phyloP scores from a whole-genome alignment of 1,140 invertebrate species.

The Drosophila mayri region DNA sequence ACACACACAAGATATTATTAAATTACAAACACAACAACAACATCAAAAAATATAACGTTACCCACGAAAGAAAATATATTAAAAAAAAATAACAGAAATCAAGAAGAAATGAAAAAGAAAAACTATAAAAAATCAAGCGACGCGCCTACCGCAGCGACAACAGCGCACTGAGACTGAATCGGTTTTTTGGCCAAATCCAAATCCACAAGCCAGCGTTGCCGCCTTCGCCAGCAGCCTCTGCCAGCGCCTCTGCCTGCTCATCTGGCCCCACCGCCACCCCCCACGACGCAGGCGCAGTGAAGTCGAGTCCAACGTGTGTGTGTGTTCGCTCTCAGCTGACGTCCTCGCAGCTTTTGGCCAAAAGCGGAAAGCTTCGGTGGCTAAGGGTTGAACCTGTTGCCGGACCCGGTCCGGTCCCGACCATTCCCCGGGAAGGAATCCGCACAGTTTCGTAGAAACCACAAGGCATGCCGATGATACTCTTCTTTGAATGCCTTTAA shows the following conservation, averaged over 20 bases:
- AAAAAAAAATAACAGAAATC: slow-evolving; percentile 1
- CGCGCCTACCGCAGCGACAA: slow-evolving; percentile 74
- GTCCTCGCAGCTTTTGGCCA: slow-evolving; percentile 43
- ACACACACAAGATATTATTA: slow-evolving; percentile 19
- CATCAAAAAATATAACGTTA: slow-evolving; percentile 1
- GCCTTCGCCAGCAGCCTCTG: slow-evolving; percentile 19
- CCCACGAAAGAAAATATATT: neutral
- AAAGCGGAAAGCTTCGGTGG: slow-evolving; percentile 33
- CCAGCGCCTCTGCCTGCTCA: slow-evolving; percentile 8
- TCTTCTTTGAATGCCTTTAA: neutral
- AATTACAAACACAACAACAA: slow-evolving; percentile 19
- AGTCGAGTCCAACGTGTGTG: slow-evolving; percentile 1
- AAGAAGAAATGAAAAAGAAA: slow-evolving; percentile 13
- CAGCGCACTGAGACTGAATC: slow-evolving; percentile 70
- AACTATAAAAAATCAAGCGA: slow-evolving; percentile 33
- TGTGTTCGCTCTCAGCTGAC: slow-evolving; percentile 32
- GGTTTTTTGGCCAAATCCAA: slow-evolving; percentile 60
- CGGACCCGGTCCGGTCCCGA: neutral
- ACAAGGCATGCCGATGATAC: neutral
- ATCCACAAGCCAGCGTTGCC: slow-evolving; percentile 20
- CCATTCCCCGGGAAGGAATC: neutral
- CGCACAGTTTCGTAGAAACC: neutral
- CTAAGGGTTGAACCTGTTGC: slow-evolving; percentile 74
- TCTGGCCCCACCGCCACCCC: neutral
- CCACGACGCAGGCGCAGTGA: slow-evolving; percentile 20